Evolutionary conservation across 2,113 vertebrate genomes (phyloP).

Genomic region (Triplophysa siluroides): DNA sequence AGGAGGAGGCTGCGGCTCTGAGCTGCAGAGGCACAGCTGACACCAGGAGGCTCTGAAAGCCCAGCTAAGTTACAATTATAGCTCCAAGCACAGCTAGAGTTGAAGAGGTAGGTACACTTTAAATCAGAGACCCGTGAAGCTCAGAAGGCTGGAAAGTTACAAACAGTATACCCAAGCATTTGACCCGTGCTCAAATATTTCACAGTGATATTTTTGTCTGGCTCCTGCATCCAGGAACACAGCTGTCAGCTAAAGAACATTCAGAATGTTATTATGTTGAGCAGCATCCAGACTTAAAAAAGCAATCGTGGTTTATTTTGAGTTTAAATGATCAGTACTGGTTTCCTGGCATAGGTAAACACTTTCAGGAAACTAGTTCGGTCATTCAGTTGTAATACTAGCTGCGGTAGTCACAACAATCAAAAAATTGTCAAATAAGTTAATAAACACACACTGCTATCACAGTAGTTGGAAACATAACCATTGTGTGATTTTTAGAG

Average conservation of each 20-base stretch:
- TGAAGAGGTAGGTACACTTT: conserved; percentile 25
- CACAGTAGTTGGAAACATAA: no score
- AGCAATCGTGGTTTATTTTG: no score
- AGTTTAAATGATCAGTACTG: no score
- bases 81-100: conserved; percentile 60
- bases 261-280: background rate
- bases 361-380: no score
- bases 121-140: conserved; percentile 25
- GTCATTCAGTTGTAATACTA: no score
- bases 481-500: no score
- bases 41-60: conserved; percentile 60
- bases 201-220: background rate
- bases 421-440: background rate
- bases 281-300: background rate
- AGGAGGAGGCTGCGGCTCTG: conserved; percentile 61
- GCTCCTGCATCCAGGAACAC: background rate
- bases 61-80: conserved; percentile 57
- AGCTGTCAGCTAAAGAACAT: background rate
- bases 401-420: no score
- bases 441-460: background rate
- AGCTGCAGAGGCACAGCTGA: conserved; percentile 60
- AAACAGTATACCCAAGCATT: conserved; percentile 2
- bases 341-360: no score
- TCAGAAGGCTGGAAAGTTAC: conserved; percentile 24
- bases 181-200: conserved; percentile 8